Evolutionary conservation across 1,140 invertebrate species (phyloP).

Genomic region (Monochamus saltuarius): DNA sequence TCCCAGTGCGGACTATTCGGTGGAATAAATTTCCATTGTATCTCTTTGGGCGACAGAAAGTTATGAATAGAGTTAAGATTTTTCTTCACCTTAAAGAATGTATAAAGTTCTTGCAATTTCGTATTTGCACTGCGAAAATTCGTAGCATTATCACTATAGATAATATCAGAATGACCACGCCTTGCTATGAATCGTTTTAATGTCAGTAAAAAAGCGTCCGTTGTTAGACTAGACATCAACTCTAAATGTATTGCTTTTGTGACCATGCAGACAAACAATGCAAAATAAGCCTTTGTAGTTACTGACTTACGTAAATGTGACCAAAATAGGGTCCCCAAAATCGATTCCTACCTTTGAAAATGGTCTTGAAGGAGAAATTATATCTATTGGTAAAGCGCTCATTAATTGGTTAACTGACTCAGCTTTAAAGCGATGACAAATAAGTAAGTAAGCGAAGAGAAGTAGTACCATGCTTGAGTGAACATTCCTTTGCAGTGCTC

Average conservation of each 20-base stretch:
- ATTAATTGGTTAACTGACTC: slow-evolving; percentile 5
- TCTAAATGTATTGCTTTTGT: slow-evolving; percentile 10
- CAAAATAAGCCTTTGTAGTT: slow-evolving; percentile 5
- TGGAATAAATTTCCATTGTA: slow-evolving; percentile 37
- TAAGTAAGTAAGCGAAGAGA: too few species aligned
- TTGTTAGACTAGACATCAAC: slow-evolving; percentile 1
- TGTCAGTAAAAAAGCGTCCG: slow-evolving; percentile 7
- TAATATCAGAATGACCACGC: slow-evolving; percentile 36
- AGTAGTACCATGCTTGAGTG: too few species aligned
- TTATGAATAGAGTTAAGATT: slow-evolving; percentile 6
- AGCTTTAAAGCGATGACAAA: slow-evolving; percentile 3
- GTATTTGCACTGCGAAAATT: slow-evolving; percentile 14
- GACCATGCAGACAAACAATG: slow-evolving; percentile 6
- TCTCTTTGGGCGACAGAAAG: slow-evolving; percentile 26
- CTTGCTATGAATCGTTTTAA: slow-evolving; percentile 31
- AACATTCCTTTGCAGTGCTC: too few species aligned
- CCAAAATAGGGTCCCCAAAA: slow-evolving; percentile 36
- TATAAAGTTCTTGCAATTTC: slow-evolving; percentile 4
- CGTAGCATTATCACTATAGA: slow-evolving; percentile 35
- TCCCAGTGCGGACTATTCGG: slow-evolving; percentile 37
- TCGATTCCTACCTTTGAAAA: slow-evolving; percentile 35
- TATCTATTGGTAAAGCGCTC: too few species aligned
- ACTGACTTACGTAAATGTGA: neutral
- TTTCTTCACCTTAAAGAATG: neutral
- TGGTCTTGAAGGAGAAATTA: slow-evolving; percentile 25